Evolutionary conservation across 2,888 invertebrate genomes (phyloP).

Genomic region (Agrypnus murinus): DNA sequence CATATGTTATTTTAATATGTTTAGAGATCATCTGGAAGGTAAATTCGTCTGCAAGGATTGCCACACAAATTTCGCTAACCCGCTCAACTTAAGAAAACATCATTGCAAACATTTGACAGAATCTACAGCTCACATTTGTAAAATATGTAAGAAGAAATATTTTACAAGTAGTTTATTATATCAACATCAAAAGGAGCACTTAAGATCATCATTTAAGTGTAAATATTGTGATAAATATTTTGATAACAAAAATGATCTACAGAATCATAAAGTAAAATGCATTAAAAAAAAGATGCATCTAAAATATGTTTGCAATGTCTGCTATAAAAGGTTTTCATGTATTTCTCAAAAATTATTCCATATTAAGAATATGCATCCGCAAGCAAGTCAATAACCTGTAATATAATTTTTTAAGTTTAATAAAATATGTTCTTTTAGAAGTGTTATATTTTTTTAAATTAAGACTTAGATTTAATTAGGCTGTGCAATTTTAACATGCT

Average conservation of each 20-base stretch:
- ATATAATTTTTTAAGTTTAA: too few species aligned
- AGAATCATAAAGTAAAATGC: slow-evolving; percentile 4
- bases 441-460: too few species aligned
- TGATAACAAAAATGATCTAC: not conserved
- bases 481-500: too few species aligned
- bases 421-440: too few species aligned
- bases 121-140: slow-evolving; percentile 1
- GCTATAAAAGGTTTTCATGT: slow-evolving; percentile 17
- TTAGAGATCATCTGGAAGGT: slow-evolving; percentile 10
- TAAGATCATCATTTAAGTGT: slow-evolving; percentile 14
- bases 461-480: too few species aligned
- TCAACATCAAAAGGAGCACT: slow-evolving; percentile 30
- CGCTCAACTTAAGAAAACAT: not conserved
- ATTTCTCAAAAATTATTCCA: slow-evolving; percentile 16
- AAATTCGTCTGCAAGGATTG: slow-evolving; percentile 1
- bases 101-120: not conserved
- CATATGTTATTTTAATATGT: slow-evolving; percentile 1
- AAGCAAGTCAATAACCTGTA: not conserved
- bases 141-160: slow-evolving; percentile 11
- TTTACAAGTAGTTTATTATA: slow-evolving; percentile 9
- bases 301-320: slow-evolving; percentile 4
- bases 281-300: slow-evolving; percentile 1
- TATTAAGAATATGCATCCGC: not conserved
- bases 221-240: not conserved
- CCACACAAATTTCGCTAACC: not conserved